These are phyloP conservation scores for Drosophila melanogaster DNA, from an alignment of 1,140 invertebrate genomes.

Conservation along the genomic window DNA sequence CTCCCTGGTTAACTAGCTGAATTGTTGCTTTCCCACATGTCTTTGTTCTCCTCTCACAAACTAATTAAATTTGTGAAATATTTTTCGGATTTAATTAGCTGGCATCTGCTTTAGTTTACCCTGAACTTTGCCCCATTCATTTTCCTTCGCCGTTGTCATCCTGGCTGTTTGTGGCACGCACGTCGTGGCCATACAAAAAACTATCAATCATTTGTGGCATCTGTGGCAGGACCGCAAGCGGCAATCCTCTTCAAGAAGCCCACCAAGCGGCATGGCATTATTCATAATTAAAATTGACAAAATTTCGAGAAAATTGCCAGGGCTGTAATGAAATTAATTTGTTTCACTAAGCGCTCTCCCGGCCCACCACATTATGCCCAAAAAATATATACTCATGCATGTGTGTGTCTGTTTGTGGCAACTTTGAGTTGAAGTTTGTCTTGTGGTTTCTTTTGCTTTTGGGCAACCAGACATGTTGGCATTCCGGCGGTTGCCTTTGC, in stretches of 20 bases:
- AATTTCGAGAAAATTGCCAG: slow-evolving; percentile 39
- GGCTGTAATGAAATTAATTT: slow-evolving; percentile 71
- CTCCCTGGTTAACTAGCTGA: too few species aligned
- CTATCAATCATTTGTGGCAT: slow-evolving; percentile 69
- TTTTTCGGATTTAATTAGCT: slow-evolving; percentile 35
- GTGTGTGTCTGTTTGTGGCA: slow-evolving; percentile 36
- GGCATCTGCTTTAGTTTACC: slow-evolving; percentile 10
- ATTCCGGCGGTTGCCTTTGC: slow-evolving; percentile 49
- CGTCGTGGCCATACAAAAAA: slow-evolving; percentile 35
- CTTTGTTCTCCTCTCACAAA: slow-evolving; percentile 34
- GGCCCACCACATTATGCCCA: neutral
- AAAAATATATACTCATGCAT: neutral
- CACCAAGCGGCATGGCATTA: slow-evolving; percentile 44
- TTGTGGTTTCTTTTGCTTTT: slow-evolving; percentile 50
- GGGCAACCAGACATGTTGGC: slow-evolving; percentile 57
- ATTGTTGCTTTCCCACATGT: neutral
- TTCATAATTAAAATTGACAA: slow-evolving; percentile 80
- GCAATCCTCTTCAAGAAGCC: slow-evolving; percentile 9
- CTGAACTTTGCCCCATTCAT: slow-evolving; percentile 9
- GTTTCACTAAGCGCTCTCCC: slow-evolving; percentile 36
- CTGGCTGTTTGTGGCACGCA: slow-evolving; percentile 32
- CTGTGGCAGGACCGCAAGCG: slow-evolving; percentile 33
- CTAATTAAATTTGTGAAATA: slow-evolving; percentile 63
- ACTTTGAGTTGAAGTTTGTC: slow-evolving; percentile 48
- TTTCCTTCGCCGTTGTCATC: slow-evolving; percentile 11